Conservation (phyloP, 1,140 invertebrate species). For the Drosophila littoralis region DNA sequence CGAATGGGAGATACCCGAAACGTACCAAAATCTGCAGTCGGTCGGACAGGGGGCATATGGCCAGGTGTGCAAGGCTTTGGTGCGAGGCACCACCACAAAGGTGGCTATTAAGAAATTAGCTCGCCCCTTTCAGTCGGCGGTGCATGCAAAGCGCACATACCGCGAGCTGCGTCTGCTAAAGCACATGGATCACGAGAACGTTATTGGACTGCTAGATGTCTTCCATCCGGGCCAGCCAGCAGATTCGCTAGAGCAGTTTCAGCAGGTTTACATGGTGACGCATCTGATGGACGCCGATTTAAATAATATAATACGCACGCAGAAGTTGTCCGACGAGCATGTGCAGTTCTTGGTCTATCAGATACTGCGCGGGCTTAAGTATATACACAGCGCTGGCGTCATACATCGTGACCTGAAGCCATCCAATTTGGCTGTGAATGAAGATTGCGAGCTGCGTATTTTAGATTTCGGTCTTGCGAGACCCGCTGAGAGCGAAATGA, state of each 20-base stretch:
- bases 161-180: conserved; percentile 98
- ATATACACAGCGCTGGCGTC: conserved; percentile 99
- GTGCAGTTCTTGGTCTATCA: conserved; percentile 99
- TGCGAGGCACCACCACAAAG: conserved; percentile 90
- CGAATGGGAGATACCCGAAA: conserved; percentile 97
- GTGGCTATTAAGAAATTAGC: conserved; percentile 99
- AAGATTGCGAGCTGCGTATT: conserved; percentile 99
- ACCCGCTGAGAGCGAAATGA: conserved; percentile 99
- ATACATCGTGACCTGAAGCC: conserved; percentile 99
- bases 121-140: conserved; percentile 98
- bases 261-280: conserved; percentile 98
- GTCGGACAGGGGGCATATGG: conserved; percentile 99
- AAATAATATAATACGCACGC: conserved; percentile 99
- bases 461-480: conserved; percentile 99
- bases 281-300: conserved; percentile 99
- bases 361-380: conserved; percentile 98
- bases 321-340: conserved; percentile 98
- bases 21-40: conserved; percentile 95
- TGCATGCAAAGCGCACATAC: conserved; percentile 99
- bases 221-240: conserved; percentile 91
- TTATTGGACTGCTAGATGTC: conserved; percentile 96
- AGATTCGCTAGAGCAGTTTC: conserved; percentile 90
- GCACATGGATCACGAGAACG: conserved; percentile 99
- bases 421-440: conserved; percentile 99
- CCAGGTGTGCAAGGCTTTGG: conserved; percentile 90